A percentile compares a stretch with the other conserved stretches of the same genome.
phyloP scores from a whole-genome alignment of 2,797 vertebrate species.

The Pseudochaenichthys georgianus region DNA sequence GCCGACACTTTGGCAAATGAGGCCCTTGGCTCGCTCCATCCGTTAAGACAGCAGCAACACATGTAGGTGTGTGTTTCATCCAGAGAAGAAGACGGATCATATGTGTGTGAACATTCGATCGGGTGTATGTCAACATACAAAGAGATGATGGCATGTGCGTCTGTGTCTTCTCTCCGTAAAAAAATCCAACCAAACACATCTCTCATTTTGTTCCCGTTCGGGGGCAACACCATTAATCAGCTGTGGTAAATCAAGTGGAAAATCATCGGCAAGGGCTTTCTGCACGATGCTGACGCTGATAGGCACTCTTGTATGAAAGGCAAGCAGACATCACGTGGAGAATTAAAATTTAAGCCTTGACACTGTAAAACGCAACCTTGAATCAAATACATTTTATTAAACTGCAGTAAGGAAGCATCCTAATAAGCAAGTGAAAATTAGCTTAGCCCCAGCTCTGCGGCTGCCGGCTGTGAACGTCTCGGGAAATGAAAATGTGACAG shows the following conservation, averaged over 20 bases:
- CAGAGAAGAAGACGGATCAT: slow-evolving; percentile 30
- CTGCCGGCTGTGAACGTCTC: slow-evolving; percentile 44
- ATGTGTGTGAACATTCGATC: not conserved
- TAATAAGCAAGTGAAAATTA: slow-evolving; percentile 61
- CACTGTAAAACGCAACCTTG: slow-evolving; percentile 50
- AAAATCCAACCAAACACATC: slow-evolving; percentile 46
- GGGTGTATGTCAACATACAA: slow-evolving; percentile 34
- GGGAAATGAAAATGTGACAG: slow-evolving; percentile 54
- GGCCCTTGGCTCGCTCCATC: slow-evolving; percentile 63
- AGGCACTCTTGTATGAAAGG: slow-evolving; percentile 57
- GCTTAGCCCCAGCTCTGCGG: slow-evolving; percentile 29
- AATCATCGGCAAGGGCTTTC: slow-evolving; percentile 52
- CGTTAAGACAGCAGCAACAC: slow-evolving; percentile 53
- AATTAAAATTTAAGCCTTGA: slow-evolving; percentile 41
- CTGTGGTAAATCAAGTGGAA: slow-evolving; percentile 68
- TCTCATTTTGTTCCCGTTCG: slow-evolving; percentile 61
- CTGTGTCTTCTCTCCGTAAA: not conserved
- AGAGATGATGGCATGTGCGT: slow-evolving; percentile 33
- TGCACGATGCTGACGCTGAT: slow-evolving; percentile 41
- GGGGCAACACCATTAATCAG: slow-evolving; percentile 64
- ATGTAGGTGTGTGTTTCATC: slow-evolving; percentile 52
- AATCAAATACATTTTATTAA: slow-evolving; percentile 60
- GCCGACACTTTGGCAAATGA: slow-evolving; percentile 77
- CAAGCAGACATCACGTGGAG: slow-evolving; percentile 44
- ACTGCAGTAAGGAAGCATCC: slow-evolving; percentile 48